These are phyloP conservation scores for Emberiza fucata DNA, from an alignment of 2,113 vertebrate species.

Conservation along the genomic window DNA sequence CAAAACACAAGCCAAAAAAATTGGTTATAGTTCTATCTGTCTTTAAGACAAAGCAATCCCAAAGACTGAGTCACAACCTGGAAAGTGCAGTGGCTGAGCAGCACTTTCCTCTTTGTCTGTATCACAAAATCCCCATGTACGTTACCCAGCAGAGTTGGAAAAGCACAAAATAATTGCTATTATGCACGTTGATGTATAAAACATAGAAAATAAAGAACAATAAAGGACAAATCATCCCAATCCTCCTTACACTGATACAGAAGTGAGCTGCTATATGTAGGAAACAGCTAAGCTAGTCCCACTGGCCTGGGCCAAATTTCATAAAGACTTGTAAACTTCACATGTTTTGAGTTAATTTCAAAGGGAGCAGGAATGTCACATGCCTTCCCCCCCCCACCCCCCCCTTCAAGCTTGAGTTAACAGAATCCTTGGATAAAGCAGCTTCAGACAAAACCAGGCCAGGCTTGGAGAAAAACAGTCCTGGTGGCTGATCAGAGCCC, in stretches of 20 bases:
- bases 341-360: background rate
- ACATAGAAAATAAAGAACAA: background rate
- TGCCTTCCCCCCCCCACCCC: no score
- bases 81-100: background rate
- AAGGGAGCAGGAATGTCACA: background rate
- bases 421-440: background rate
- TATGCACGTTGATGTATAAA: background rate
- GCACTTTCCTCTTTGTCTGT: background rate
- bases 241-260: background rate
- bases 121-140: background rate
- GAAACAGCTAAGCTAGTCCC: background rate
- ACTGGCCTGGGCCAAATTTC: background rate
- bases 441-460: background rate
- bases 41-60: background rate
- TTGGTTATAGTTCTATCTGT: background rate
- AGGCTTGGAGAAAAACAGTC: background rate
- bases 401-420: background rate
- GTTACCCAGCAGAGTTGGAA: background rate
- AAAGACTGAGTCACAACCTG: background rate
- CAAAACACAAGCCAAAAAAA: background rate
- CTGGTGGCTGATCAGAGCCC: background rate
- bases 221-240: background rate
- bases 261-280: background rate
- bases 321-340: background rate
- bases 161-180: background rate